Evolutionary conservation across 2,888 invertebrate genomes (phyloP).

Genomic region (Melolontha melolontha): DNA sequence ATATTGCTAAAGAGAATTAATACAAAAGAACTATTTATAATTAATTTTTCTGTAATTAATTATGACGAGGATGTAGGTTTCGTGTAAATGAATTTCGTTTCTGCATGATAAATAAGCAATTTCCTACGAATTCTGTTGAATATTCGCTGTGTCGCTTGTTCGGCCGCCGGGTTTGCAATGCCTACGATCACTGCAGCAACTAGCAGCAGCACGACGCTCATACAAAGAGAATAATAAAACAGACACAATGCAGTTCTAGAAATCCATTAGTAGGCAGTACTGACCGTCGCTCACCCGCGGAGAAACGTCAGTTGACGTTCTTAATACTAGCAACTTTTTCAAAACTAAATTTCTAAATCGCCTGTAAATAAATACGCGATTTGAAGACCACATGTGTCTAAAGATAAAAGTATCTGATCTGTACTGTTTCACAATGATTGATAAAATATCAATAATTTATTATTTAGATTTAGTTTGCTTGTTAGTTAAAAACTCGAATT

Average conservation of each 20-base stretch:
- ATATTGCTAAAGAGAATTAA: not conserved
- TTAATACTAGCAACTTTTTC: conserved; percentile 35
- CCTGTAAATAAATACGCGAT: conserved; percentile 32
- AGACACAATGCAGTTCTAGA: conserved; percentile 41
- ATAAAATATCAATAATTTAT: too few relatives aligned
- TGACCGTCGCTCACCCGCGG: conserved; percentile 36
- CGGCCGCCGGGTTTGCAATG: conserved; percentile 4
- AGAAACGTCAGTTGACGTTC: conserved; percentile 34
- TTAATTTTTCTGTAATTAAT: conserved; percentile 36
- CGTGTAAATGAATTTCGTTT: conserved; percentile 35
- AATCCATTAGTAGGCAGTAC: conserved; percentile 39
- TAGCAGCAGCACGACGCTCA: conserved; percentile 17
- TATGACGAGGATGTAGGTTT: conserved; percentile 22
- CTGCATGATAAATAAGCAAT: conserved; percentile 33
- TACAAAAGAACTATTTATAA: conserved; percentile 25
- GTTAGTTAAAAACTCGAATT: too few relatives aligned
- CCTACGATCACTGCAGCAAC: conserved; percentile 1
- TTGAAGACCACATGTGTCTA: conserved; percentile 7
- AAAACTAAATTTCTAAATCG: conserved; percentile 31
- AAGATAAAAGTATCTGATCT: not conserved
- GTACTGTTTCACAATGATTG: too few relatives aligned
- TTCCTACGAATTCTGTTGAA: conserved; percentile 2
- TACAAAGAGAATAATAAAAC: conserved; percentile 40
- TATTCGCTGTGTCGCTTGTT: not conserved
- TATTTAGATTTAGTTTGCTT: too few relatives aligned